These are phyloP conservation scores for Leuctra nigra DNA, from an alignment of 2,888 invertebrate species.

Conservation along the genomic window DNA sequence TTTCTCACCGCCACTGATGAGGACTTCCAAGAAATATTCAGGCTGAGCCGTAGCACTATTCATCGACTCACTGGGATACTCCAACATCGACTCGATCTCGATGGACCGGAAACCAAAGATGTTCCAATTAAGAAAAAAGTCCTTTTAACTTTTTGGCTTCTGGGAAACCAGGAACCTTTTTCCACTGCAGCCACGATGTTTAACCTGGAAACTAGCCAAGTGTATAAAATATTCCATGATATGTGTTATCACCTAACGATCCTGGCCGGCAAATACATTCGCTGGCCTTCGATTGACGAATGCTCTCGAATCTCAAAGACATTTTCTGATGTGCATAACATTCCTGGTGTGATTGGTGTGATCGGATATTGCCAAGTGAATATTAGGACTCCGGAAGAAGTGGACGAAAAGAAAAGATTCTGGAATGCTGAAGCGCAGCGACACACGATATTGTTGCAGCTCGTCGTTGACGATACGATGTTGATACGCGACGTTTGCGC, in stretches of 20 bases:
- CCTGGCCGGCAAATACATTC: constrained; percentile 20
- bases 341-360: constrained; percentile 26
- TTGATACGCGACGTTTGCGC: constrained; percentile 26
- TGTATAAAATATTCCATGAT: constrained; percentile 23
- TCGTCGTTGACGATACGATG: constrained; percentile 22
- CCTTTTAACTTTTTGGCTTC: constrained; percentile 23
- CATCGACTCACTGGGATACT: constrained; percentile 16
- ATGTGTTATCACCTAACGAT: constrained; percentile 21
- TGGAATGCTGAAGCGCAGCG: constrained; percentile 12
- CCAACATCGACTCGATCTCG: constrained; percentile 5
- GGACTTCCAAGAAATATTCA: constrained; percentile 18
- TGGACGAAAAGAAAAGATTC: constrained; percentile 14
- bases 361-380: constrained; percentile 21
- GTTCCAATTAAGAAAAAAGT: constrained; percentile 23
- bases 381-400: constrained; percentile 16
- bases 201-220: constrained; percentile 7
- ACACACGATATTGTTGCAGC: constrained; percentile 22
- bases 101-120: background rate
- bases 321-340: constrained; percentile 21
- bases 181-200: constrained; percentile 18
- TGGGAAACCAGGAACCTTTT: constrained; percentile 19
- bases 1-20: constrained; percentile 4
- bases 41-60: constrained; percentile 17
- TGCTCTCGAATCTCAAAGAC: constrained; percentile 19
- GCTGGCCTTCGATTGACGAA: constrained; percentile 24